Conservation (phyloP, 1,140 invertebrate species). For the Tetragonula clypearis region DNA sequence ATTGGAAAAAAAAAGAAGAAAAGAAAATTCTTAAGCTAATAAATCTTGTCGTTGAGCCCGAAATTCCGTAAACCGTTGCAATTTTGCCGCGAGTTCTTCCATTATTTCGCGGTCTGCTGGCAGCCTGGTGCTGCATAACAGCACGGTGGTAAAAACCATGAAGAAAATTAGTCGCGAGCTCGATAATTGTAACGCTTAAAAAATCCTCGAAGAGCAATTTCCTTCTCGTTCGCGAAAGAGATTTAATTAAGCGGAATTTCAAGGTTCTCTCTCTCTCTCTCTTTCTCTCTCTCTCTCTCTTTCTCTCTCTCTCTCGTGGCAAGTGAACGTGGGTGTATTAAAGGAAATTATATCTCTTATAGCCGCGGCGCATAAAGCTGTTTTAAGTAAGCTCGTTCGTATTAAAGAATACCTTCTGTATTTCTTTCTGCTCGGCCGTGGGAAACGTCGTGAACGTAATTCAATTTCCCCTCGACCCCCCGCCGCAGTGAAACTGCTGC, state of each 20-base stretch:
- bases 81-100: background rate
- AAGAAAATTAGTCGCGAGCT: background rate
- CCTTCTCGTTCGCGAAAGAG: background rate
- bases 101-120: background rate
- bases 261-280: constrained; percentile 10
- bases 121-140: background rate
- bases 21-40: background rate
- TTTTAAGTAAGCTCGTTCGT: constrained; percentile 41
- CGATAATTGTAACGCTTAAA: constrained; percentile 25
- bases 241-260: constrained; percentile 43
- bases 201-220: constrained; percentile 7
- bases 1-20: no score
- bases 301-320: background rate
- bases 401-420: constrained; percentile 44
- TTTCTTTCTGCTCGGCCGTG: constrained; percentile 23
- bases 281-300: constrained; percentile 10
- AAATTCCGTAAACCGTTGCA: background rate
- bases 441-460: constrained; percentile 41
- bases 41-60: background rate
- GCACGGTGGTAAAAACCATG: no score
- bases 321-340: constrained; percentile 21
- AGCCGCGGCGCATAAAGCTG: constrained; percentile 21
- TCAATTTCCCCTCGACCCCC: constrained; percentile 19
- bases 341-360: constrained; percentile 36
- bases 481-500: constrained; percentile 1